Conservation (phyloP, 2,888 invertebrate species). For the Ormyrus nitidulus region DNA sequence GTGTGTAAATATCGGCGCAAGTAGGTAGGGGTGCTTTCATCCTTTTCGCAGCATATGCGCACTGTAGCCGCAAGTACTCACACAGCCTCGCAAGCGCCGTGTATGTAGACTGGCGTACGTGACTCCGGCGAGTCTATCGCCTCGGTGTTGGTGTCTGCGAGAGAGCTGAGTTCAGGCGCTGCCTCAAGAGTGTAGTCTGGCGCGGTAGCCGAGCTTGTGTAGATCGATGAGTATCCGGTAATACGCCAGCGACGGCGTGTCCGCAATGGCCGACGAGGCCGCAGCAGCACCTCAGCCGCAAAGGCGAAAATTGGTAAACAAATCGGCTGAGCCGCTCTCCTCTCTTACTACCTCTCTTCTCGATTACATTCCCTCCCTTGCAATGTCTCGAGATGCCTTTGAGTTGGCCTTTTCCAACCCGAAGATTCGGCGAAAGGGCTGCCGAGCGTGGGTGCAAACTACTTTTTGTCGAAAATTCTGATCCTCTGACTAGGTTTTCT, state of each 20-base stretch:
- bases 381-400: no score
- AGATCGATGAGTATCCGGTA: constrained; percentile 66
- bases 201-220: constrained; percentile 24
- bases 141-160: no score
- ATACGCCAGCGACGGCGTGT: constrained; percentile 72
- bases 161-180: not conserved
- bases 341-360: no score
- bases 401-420: not conserved
- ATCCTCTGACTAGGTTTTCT: not conserved
- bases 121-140: not conserved
- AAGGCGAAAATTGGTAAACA: constrained; percentile 74
- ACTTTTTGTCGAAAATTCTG: not conserved
- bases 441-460: no score
- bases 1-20: not conserved
- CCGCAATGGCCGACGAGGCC: constrained; percentile 72
- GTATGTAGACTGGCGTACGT: not conserved
- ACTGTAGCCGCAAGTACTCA: not conserved
- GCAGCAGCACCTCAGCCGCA: constrained; percentile 61
- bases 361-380: no score
- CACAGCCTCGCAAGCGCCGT: not conserved
- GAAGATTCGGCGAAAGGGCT: no score
- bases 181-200: not conserved
- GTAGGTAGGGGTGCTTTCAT: not conserved
- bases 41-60: no score
- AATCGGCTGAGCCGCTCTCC: not conserved